phyloP scores from a whole-genome alignment of 2,797 vertebrate species.

The Etheostoma nigrum region DNA sequence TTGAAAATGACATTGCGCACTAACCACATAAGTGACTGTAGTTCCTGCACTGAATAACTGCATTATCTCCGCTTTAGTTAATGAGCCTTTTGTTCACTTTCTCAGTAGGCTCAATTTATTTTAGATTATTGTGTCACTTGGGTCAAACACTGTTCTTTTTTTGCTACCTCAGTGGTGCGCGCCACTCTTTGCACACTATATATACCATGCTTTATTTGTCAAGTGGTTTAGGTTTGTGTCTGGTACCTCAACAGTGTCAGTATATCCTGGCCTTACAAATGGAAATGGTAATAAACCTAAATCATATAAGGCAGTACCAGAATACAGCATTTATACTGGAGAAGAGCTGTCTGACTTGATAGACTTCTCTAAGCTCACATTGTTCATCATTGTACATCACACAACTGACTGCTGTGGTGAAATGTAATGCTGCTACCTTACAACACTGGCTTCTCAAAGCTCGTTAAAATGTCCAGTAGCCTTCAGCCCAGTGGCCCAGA shows the following conservation, averaged over 20 bases:
- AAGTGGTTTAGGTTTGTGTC: background rate
- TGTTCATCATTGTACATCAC: background rate
- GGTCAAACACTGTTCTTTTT: background rate
- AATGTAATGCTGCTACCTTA: constrained; percentile 25
- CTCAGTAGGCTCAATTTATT: background rate
- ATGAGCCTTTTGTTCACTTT: constrained; percentile 35
- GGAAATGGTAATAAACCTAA: background rate
- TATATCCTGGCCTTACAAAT: background rate
- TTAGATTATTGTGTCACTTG: background rate
- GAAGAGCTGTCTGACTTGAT: background rate
- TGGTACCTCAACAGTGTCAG: background rate
- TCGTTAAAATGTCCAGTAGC: constrained; percentile 52
- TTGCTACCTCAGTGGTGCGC: background rate
- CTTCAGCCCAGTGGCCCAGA: constrained; percentile 34
- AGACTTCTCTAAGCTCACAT: background rate
- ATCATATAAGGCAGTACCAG: background rate
- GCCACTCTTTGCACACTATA: background rate
- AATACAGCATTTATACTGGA: background rate
- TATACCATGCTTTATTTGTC: background rate
- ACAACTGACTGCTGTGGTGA: constrained; percentile 20
- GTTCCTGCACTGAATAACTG: constrained; percentile 26
- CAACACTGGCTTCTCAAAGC: constrained; percentile 32
- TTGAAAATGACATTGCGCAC: constrained; percentile 19
- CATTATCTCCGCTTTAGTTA: constrained; percentile 27
- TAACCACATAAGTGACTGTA: background rate